Percentiles rank a stretch among this genome's conserved stretches.
Conservation (phyloP, 2,113 vertebrate species). For the Spermophilus dauricus region DNA sequence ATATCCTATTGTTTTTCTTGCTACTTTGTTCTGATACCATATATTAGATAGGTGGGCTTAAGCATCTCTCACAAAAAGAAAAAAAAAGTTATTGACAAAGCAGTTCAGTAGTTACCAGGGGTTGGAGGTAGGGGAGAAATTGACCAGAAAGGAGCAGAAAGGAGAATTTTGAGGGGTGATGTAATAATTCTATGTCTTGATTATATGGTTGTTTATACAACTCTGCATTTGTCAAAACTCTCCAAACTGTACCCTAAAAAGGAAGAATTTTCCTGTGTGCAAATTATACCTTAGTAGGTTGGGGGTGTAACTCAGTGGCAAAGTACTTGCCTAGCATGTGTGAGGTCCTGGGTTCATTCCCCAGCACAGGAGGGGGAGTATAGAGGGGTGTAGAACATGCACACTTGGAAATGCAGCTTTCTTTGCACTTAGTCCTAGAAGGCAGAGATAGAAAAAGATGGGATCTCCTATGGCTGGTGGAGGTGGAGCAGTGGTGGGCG, state of each 20-base stretch:
- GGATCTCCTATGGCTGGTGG: not conserved
- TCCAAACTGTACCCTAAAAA: constrained; percentile 15
- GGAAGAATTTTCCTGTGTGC: not conserved
- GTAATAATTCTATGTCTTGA: not conserved
- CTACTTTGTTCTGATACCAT: constrained; percentile 21
- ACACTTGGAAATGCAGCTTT: not conserved
- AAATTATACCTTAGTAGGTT: not conserved
- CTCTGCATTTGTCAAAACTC: not conserved
- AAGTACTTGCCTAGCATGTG: not conserved
- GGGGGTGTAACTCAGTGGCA: not conserved
- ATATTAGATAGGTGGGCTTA: not conserved
- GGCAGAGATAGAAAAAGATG: not conserved
- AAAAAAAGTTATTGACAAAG: not conserved
- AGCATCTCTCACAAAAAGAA: not conserved
- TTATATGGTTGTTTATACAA: not conserved
- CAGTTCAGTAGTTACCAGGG: not conserved
- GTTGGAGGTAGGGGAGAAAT: no score
- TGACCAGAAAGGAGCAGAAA: not conserved
- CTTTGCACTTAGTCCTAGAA: not conserved
- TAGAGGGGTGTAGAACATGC: not conserved
- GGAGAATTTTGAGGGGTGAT: not conserved
- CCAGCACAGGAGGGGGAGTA: not conserved
- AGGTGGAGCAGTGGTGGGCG: accelerated
- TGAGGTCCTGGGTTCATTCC: not conserved
- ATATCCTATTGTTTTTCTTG: constrained; percentile 3